These are phyloP conservation scores for Otis tarda DNA, from an alignment of 2,113 vertebrate species.

Conservation along the genomic window DNA sequence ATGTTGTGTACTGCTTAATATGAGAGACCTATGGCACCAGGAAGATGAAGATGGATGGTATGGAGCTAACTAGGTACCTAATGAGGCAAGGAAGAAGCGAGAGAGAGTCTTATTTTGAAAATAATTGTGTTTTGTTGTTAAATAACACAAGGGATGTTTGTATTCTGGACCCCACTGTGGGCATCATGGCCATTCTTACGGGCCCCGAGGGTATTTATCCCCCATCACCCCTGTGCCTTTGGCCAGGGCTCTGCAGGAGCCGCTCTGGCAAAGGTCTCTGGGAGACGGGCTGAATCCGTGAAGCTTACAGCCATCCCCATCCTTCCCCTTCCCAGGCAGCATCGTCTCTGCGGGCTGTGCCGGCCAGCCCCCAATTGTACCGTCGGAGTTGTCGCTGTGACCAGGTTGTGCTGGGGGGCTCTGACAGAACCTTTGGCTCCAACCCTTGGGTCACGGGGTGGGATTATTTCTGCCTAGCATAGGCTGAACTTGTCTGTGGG, in stretches of 20 bases:
- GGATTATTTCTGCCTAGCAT: background rate
- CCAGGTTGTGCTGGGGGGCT: background rate
- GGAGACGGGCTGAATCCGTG: background rate
- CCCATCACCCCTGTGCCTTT: fast-evolving
- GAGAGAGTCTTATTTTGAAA: background rate
- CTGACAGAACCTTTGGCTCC: background rate
- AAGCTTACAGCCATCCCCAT: background rate
- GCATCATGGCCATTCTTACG: background rate
- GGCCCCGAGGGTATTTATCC: background rate
- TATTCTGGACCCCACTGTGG: background rate
- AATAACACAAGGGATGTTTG: background rate
- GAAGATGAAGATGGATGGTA: background rate
- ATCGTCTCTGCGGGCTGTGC: background rate
- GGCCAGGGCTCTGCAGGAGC: background rate
- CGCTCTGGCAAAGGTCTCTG: background rate
- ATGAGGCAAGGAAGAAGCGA: background rate
- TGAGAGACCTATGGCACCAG: background rate
- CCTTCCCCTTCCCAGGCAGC: background rate
- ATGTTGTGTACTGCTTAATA: background rate
- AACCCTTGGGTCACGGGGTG: background rate
- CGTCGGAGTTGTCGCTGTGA: background rate
- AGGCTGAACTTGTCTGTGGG: background rate
- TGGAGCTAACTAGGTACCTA: background rate
- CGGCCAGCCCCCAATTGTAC: background rate
- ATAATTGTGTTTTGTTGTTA: background rate